A percentile compares a stretch with the other conserved stretches of the same genome.
These are phyloP conservation scores for Syngnathoides biaculeatus DNA, from an alignment of 2,113 vertebrate genomes.

Conservation along the genomic window DNA sequence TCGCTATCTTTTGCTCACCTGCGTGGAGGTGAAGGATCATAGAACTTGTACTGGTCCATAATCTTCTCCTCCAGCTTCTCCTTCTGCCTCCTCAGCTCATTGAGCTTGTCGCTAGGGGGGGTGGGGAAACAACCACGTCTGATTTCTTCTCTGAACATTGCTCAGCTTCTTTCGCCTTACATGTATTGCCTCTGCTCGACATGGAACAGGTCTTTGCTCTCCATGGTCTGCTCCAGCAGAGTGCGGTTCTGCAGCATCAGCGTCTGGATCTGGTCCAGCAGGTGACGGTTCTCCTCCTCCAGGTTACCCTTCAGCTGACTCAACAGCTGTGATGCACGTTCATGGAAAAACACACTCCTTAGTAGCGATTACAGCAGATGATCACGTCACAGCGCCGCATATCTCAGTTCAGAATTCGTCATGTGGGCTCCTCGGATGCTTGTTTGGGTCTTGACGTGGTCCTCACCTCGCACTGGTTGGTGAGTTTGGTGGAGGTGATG, in stretches of 20 bases:
- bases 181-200: constrained; percentile 98
- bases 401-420: background rate
- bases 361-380: background rate
- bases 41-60: constrained; percentile 99
- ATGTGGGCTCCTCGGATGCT: background rate
- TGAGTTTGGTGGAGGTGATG: constrained; percentile 93
- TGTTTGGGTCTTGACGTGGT: background rate
- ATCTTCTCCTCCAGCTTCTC: constrained; percentile 99
- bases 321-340: constrained; percentile 76
- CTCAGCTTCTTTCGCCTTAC: constrained; percentile 43
- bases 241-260: constrained; percentile 97
- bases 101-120: constrained; percentile 87
- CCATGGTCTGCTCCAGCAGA: constrained; percentile 96
- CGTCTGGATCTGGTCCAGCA: constrained; percentile 97
- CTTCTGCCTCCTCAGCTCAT: constrained; percentile 94
- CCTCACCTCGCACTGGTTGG: constrained; percentile 93
- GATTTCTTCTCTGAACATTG: background rate
- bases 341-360: background rate
- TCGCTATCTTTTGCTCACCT: constrained; percentile 72
- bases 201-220: constrained; percentile 98
- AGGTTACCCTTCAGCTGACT: constrained; percentile 97
- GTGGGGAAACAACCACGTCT: background rate
- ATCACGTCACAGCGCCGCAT: too few species aligned
- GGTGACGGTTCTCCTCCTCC: constrained; percentile 96
- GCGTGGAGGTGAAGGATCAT: constrained; percentile 94